phyloP scores from a whole-genome alignment of 2,113 vertebrate species.

The Myotis lucifugus region DNA sequence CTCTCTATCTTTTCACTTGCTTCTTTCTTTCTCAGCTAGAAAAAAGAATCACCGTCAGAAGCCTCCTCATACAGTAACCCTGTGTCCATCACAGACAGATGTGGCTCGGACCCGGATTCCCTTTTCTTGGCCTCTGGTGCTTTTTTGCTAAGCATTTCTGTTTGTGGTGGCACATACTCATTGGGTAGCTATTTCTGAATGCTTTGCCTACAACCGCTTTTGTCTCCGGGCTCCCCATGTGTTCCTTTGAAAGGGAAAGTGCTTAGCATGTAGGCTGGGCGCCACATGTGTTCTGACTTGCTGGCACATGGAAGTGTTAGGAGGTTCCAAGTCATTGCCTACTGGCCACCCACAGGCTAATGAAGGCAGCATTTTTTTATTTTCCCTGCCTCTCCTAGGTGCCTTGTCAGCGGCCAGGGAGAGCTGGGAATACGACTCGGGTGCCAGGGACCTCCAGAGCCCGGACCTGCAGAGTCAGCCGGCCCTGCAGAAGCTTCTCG shows the following conservation, averaged over 20 bases:
- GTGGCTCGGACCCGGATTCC: background rate
- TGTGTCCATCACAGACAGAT: conserved; percentile 21
- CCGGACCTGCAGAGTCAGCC: conserved; percentile 82
- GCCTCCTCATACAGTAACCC: background rate
- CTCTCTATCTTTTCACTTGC: background rate
- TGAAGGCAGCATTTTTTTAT: conserved; percentile 42
- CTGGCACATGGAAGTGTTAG: background rate
- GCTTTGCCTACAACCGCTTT: conserved; percentile 42
- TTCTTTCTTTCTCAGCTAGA: background rate
- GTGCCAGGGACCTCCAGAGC: conserved; percentile 88
- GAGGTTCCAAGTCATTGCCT: conserved; percentile 28
- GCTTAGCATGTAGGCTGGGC: conserved; percentile 36
- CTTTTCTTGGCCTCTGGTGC: background rate
- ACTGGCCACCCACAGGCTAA: conserved; percentile 52
- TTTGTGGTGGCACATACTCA: background rate
- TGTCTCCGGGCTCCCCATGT: conserved; percentile 40
- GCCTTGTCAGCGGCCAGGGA: conserved; percentile 86
- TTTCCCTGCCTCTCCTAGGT: conserved; percentile 79
- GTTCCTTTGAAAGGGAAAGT: conserved; percentile 57
- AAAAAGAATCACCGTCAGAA: background rate
- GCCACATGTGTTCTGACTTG: conserved; percentile 23
- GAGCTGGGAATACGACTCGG: conserved; percentile 89
- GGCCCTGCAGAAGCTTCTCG: conserved; percentile 78
- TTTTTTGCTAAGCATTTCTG: background rate
- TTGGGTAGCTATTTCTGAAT: conserved; percentile 55